These are phyloP conservation scores for Eciton burchellii DNA, from an alignment of 1,140 invertebrate species.

Conservation along the genomic window DNA sequence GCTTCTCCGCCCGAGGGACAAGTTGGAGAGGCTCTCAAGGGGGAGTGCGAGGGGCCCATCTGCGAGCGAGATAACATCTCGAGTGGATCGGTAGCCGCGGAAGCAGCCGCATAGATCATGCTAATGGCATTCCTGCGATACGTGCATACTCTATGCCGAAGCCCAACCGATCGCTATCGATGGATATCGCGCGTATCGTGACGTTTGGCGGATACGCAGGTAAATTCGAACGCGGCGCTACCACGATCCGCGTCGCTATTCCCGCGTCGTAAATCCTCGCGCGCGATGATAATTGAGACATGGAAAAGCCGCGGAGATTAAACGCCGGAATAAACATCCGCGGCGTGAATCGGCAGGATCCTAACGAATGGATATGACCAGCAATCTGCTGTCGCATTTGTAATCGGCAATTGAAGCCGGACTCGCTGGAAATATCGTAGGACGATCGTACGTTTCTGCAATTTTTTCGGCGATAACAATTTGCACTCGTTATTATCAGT, in stretches of 20 bases:
- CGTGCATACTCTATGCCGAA: conserved; percentile 47
- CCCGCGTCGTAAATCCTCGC: conserved; percentile 33
- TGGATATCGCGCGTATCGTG: conserved; percentile 40
- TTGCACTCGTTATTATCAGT: background rate
- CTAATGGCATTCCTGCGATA: conserved; percentile 74
- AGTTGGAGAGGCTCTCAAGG: conserved; percentile 4
- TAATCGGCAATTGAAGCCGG: background rate
- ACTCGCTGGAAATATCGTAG: background rate
- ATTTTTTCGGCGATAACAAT: background rate
- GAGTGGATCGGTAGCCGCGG: conserved; percentile 76
- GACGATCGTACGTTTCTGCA: background rate
- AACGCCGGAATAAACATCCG: conserved; percentile 47
- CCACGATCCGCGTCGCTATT: conserved; percentile 7
- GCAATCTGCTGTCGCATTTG: conserved; percentile 35
- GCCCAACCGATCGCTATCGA: conserved; percentile 72
- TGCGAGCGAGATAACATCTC: conserved; percentile 67
- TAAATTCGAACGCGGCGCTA: background rate
- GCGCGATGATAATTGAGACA: conserved; percentile 53
- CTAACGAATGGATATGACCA: conserved; percentile 40
- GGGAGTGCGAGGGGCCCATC: background rate
- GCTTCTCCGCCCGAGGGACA: conserved; percentile 2
- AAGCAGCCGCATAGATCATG: conserved; percentile 79
- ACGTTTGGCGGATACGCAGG: conserved; percentile 14
- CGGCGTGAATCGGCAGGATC: conserved; percentile 43
- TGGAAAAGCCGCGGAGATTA: conserved; percentile 49